phyloP scores from a whole-genome alignment of 2,888 invertebrate species.

The Drosophila demipolita region DNA sequence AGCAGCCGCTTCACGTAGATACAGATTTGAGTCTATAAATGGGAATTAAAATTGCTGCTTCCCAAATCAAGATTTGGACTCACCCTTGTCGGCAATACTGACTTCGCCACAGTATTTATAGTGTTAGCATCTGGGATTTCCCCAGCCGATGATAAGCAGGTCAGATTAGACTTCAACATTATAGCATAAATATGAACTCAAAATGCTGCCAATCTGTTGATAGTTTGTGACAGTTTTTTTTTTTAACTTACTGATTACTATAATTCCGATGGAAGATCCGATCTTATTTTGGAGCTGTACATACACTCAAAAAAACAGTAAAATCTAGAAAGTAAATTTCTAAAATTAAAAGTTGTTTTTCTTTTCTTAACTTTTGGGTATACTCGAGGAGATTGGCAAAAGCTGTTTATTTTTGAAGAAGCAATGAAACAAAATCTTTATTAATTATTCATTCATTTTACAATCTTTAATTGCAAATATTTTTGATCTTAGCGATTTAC shows the following conservation, averaged over 20 bases:
- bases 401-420: neutral
- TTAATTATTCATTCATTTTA: neutral
- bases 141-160: constrained; percentile 80
- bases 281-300: neutral
- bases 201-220: constrained; percentile 12
- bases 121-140: constrained; percentile 85
- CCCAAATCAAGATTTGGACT: neutral
- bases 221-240: constrained; percentile 12
- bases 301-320: no score
- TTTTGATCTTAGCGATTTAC: neutral
- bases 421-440: neutral
- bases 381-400: neutral
- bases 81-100: constrained; percentile 25
- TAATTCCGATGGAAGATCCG: constrained; percentile 6
- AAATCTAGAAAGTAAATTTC: no score
- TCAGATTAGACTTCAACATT: constrained; percentile 8
- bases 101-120: constrained; percentile 39
- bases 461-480: neutral
- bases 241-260: constrained; percentile 21
- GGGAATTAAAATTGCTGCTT: neutral
- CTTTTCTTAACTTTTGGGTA: no score
- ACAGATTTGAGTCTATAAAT: constrained; percentile 49
- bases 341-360: no score
- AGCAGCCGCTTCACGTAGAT: constrained; percentile 53
- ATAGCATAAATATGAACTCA: neutral